Conservation (phyloP, 2,113 vertebrate genomes). For the Triplophysa dalaica region DNA sequence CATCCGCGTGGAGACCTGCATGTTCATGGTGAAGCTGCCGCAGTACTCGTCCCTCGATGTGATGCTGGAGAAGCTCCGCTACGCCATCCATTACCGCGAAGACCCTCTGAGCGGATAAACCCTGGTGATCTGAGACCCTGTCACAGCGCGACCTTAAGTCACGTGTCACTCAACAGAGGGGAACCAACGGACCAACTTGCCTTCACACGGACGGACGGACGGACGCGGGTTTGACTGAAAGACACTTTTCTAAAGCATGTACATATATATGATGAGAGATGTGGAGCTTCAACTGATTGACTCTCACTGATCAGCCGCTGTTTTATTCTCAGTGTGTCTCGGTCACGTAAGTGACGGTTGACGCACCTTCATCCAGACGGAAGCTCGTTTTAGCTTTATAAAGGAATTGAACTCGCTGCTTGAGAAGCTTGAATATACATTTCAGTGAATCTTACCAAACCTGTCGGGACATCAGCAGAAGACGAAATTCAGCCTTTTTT, state of each 20-base stretch:
- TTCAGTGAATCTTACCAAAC: not conserved
- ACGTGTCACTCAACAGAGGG: constrained; percentile 38
- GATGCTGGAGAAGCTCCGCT: constrained; percentile 96
- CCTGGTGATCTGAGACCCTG: not conserved
- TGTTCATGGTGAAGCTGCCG: constrained; percentile 99
- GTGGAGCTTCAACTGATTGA: not conserved
- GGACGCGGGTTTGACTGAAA: constrained; percentile 53
- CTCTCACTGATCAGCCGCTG: constrained; percentile 2
- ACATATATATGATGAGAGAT: not conserved
- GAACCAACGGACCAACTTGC: constrained; percentile 54
- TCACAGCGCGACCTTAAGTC: constrained; percentile 9
- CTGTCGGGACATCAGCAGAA: not conserved
- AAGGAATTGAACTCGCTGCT: not conserved
- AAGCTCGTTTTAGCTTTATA: constrained; percentile 16
- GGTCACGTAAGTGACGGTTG: constrained; percentile 7
- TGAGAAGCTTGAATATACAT: not conserved
- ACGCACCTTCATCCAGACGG: constrained; percentile 1
- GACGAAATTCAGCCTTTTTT: not conserved
- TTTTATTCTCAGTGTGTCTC: constrained; percentile 12
- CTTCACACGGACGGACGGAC: constrained; percentile 40
- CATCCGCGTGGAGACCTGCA: constrained; percentile 96
- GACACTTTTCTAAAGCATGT: constrained; percentile 21
- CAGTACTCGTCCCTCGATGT: constrained; percentile 94
- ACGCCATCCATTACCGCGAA: constrained; percentile 97
- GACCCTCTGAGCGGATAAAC: constrained; percentile 94